Base-by-base conservation (phyloP, 2,888 invertebrate genomes). In the Cylloceria caligata region DNA sequence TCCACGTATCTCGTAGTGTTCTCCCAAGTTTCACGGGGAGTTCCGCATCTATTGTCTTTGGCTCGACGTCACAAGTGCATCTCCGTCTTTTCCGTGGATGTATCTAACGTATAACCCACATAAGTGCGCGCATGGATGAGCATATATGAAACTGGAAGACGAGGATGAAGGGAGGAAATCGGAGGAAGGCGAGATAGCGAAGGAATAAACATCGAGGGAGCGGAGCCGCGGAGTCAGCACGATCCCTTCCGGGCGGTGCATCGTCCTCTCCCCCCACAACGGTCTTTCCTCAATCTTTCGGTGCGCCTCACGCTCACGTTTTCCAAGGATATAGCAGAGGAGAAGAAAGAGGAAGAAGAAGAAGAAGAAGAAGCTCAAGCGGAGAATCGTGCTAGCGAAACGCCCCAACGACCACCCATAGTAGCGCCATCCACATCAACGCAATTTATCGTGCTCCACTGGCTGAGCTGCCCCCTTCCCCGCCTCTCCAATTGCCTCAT, bases 171-270 rank as follows among this genome's bases (percentile, higher is more conserved):
- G 39, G 39, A 19, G 16, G 13, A 62, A 24, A 21, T 21, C 5
- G 39, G 4, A 13, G 62, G 3, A 62, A 62, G 24, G 36, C 36
- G 36, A 62, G 42, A 62, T 62, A 62, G 36, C 62, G 62, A 62
- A 21, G 62, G 62, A 62, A 62, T 62, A 62, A 62, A 62, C 62
- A 62, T 62, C 62, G 64, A 57, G 75, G 72, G 81, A 76, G 75
- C 55, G 71, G 62, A 47, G 57, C 67, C 75, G 86, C 86, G 57
- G 64, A 88, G 84, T 87, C 85, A 84, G 84, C 86, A 71, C 69
- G 65, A 77, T 62, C 80, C 80, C 81, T 65, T 79, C 83, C 80
- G 83, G 86, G 83, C 39, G 71, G 47, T 42, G 57, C 27, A 49
- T 52, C 64, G 73, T 76, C 68, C 21, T 34, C 42, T 34, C 24